Conservation (phyloP, 2,113 vertebrate genomes). For the Lamprologus callipterus region DNA sequence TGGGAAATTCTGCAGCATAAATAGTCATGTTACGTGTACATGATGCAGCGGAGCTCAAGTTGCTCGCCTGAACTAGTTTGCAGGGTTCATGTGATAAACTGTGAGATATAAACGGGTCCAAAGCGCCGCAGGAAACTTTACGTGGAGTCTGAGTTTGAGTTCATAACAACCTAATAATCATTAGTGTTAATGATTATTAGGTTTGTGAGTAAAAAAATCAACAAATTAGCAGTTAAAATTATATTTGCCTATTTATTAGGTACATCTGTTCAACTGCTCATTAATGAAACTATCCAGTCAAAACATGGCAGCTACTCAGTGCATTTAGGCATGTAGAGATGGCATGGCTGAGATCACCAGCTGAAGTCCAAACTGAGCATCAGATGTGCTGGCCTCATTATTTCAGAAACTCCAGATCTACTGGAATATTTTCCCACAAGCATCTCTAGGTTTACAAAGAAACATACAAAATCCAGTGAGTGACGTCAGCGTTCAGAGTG, state of each 20-base stretch:
- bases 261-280: not conserved
- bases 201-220: not conserved
- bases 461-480: not conserved
- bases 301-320: not conserved
- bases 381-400: not conserved
- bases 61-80: not conserved
- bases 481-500: not conserved
- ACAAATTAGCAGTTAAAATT: not conserved
- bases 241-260: not conserved
- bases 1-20: not conserved
- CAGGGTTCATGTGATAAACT: not conserved
- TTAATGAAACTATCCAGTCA: not conserved
- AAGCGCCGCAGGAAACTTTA: not conserved
- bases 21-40: not conserved
- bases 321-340: not conserved
- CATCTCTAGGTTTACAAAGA: not conserved
- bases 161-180: not conserved
- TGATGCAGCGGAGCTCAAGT: not conserved
- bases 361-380: not conserved
- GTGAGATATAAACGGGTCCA: not conserved
- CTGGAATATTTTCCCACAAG: not conserved
- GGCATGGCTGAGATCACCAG: not conserved
- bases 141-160: not conserved
- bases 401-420: not conserved
- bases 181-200: not conserved